Evolutionary conservation across 2,113 vertebrate genomes (phyloP).

Genomic region (Sorex fumeus): DNA sequence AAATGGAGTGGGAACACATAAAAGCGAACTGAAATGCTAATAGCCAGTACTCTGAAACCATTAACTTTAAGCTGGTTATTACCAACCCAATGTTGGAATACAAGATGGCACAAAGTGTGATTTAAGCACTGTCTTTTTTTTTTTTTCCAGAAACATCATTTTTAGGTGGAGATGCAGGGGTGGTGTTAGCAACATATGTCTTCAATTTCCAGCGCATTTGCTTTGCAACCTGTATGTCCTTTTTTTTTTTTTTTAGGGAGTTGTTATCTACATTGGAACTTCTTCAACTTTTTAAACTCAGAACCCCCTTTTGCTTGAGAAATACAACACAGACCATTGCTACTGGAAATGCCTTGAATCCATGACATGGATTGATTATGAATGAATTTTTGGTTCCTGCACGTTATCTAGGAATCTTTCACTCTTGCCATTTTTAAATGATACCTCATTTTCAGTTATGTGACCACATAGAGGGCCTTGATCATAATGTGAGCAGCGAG

Average conservation of each 20-base stretch:
- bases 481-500: too few relatives aligned
- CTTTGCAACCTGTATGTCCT: neutral
- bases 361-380: too few relatives aligned
- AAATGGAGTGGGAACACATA: slow-evolving; percentile 60
- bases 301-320: too few relatives aligned
- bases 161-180: neutral
- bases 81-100: neutral
- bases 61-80: slow-evolving; percentile 44
- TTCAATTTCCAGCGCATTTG: slow-evolving; percentile 16
- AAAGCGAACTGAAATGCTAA: slow-evolving; percentile 65
- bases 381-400: too few relatives aligned
- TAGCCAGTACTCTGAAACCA: slow-evolving; percentile 26
- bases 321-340: too few relatives aligned
- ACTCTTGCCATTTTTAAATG: too few relatives aligned
- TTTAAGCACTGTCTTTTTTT: neutral
- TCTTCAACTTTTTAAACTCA: too few relatives aligned
- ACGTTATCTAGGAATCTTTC: too few relatives aligned
- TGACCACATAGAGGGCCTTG: too few relatives aligned
- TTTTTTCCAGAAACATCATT: neutral
- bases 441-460: too few relatives aligned
- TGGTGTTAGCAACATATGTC: too few relatives aligned
- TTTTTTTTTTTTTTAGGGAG: neutral
- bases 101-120: neutral
- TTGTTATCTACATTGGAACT: neutral
- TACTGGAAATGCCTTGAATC: too few relatives aligned